A percentile compares a stretch with the other conserved stretches of the same genome.
Conservation (phyloP, 2,888 invertebrate genomes). For the Zygogramma bicolorata region DNA sequence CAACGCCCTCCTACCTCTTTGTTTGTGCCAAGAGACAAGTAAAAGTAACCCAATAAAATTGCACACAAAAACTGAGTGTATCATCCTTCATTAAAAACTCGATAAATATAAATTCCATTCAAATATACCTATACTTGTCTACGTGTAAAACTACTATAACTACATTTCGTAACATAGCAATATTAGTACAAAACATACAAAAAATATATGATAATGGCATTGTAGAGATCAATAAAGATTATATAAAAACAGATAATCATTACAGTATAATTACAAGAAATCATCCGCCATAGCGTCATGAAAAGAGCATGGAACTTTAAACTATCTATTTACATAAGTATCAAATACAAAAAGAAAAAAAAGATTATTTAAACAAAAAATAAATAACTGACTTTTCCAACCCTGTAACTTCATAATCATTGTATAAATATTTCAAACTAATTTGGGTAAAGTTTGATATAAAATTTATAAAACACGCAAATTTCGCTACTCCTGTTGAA, state of each 20-base stretch:
- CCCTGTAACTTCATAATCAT: constrained; percentile 56
- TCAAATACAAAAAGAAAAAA: constrained; percentile 45
- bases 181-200: constrained; percentile 60
- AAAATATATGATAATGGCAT: constrained; percentile 60
- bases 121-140: constrained; percentile 39
- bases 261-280: constrained; percentile 43
- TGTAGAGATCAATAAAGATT: constrained; percentile 62
- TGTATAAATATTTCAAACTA: constrained; percentile 53
- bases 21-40: constrained; percentile 48
- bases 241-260: constrained; percentile 46
- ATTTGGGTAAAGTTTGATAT: constrained; percentile 56
- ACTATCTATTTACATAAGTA: constrained; percentile 51
- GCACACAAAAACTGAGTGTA: constrained; percentile 34
- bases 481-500: constrained; percentile 54
- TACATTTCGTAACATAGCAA: constrained; percentile 47
- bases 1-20: constrained; percentile 49
- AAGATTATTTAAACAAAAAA: constrained; percentile 43
- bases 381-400: constrained; percentile 56
- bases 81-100: constrained; percentile 9
- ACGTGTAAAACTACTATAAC: constrained; percentile 48
- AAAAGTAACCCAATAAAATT: constrained; percentile 32
- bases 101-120: constrained; percentile 8
- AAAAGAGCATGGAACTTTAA: constrained; percentile 46
- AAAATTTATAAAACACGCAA: constrained; percentile 60
- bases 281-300: constrained; percentile 22